Evolutionary conservation across 2,888 invertebrate genomes (phyloP).

Genomic region (Sarcophaga carnaria): DNA sequence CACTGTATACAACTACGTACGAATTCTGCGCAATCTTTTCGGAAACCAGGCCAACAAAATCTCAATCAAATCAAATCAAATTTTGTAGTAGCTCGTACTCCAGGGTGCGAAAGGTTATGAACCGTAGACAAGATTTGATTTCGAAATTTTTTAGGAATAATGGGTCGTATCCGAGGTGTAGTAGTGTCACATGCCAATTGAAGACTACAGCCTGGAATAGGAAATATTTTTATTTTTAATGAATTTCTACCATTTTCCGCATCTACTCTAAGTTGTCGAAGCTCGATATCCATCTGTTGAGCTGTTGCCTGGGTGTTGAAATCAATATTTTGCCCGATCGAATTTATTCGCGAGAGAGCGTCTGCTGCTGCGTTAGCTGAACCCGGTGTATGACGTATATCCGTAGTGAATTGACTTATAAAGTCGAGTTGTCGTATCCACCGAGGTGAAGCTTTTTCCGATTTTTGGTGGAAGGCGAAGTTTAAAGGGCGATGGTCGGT

Average conservation of each 20-base stretch:
- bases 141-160: conserved; percentile 11
- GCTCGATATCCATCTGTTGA: conserved; percentile 11
- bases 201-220: not conserved
- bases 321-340: conserved; percentile 14
- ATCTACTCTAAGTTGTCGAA: not conserved
- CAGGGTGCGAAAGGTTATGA: not conserved
- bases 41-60: no score
- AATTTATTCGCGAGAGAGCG: conserved; percentile 17
- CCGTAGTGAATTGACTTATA: conserved; percentile 3
- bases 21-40: not conserved
- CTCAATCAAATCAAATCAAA: not conserved
- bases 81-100: not conserved
- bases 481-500: conserved; percentile 1
- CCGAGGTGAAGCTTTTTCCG: conserved; percentile 1
- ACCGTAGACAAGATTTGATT: not conserved
- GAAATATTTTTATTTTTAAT: not conserved
- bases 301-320: conserved; percentile 14
- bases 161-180: not conserved
- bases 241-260: not conserved
- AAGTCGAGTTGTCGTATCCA: not conserved
- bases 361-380: not conserved
- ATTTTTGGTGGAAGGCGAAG: conserved; percentile 10
- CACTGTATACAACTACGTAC: not conserved
- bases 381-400: conserved; percentile 27
- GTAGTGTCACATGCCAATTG: conserved; percentile 5